Base-by-base conservation (phyloP, 2,888 invertebrate species). In the Fragum whitleyi region DNA sequence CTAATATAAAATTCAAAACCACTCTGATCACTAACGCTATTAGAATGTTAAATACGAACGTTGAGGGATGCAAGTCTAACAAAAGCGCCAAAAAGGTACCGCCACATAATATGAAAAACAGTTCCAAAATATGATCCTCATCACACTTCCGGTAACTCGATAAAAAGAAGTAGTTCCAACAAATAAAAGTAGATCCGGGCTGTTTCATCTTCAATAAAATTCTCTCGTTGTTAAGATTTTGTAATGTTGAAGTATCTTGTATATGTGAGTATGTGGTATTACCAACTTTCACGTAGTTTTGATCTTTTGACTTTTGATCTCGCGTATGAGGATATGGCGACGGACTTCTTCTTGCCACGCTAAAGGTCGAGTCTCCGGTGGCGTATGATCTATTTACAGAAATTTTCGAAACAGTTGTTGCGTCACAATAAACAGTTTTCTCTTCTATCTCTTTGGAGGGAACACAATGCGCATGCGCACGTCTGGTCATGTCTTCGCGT, bases 371-470 rank as follows among this genome's bases (percentile, higher is more conserved):
- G 21, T 81, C 77, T n/a, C 84, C 84, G 42, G 53, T 81, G 2
- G 81, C 84, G 47, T 85, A 85, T 5, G 84, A 85, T 26, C 84
- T 74, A 61, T 85, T 73, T 6, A 85, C 79, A 3, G 79, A 29
- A 21, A 85, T 85, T n/a, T 65, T 61, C 19, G 83, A 59, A n/a
- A 84, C 68, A 0, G 80, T 57, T 28, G 53, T 29, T 6, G 74
- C 61, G 11, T 80, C 76, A 29, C 47, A 36, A 53, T 36, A 70
- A 7, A 55, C 14, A 26, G 61, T 51, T 55, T 53, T 78, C 7
- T 59, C 57, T n/a, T 76, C 82, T 5, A 72, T 26, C n/a, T 71
- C 65, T 36, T 62, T 71, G 6, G 51, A 32, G 26, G 70, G 62
- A 32, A 70, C 36, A 39, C 19, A n/a, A 29, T 23, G n/a, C 39